Conservation (phyloP, 1,140 invertebrate species). For the Nebria ingens region DNA sequence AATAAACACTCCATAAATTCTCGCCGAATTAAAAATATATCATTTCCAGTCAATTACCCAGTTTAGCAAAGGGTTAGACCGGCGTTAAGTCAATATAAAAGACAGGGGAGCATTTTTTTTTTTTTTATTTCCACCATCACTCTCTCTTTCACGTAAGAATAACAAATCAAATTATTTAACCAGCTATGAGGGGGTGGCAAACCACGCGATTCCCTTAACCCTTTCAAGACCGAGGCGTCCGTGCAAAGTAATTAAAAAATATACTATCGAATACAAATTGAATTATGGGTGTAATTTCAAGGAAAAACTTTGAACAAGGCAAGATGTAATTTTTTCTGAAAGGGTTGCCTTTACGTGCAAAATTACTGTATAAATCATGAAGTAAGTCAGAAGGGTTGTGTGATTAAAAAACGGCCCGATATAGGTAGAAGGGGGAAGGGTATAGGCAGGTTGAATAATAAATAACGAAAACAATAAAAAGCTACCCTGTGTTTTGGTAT, state of each 20-base stretch:
- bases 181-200: background rate
- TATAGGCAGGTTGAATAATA: background rate
- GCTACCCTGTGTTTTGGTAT: background rate
- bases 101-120: no score
- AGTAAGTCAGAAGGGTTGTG: background rate
- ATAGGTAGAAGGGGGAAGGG: no score
- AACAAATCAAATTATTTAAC: conserved; percentile 7
- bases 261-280: conserved; percentile 8
- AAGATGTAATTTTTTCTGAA: background rate
- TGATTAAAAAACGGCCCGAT: conserved; percentile 5
- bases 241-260: conserved; percentile 4
- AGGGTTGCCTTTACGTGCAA: background rate
- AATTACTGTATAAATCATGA: conserved; percentile 10
- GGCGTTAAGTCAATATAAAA: conserved; percentile 6
- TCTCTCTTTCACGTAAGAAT: conserved; percentile 1
- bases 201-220: background rate
- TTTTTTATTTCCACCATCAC: no score
- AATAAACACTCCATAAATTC: conserved; percentile 5
- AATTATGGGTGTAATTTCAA: conserved; percentile 8
- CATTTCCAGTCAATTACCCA: conserved; percentile 5
- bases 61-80: background rate
- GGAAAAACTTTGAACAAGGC: conserved; percentile 3
- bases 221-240: conserved; percentile 3
- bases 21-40: conserved; percentile 5
- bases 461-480: conserved; percentile 3